Conservation (phyloP, 2,888 invertebrate genomes). For the Andrena fulva region DNA sequence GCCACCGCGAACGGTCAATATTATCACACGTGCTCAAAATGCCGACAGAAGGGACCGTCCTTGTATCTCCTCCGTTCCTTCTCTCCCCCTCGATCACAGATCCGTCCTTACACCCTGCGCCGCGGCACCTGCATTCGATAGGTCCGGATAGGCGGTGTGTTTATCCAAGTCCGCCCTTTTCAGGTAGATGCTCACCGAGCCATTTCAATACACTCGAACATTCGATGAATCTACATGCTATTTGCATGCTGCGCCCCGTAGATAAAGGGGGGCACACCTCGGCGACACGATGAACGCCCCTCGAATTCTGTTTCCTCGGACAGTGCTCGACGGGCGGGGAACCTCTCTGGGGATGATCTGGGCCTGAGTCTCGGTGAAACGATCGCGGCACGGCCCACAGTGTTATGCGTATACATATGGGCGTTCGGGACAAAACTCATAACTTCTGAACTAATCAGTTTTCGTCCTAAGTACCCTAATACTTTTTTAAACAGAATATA, state of each 20-base stretch:
- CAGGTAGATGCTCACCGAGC: slow-evolving; percentile 65
- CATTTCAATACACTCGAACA: slow-evolving; percentile 67
- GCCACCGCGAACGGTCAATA: slow-evolving; percentile 71
- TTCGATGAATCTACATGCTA: slow-evolving; percentile 72
- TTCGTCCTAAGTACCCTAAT: too few species aligned
- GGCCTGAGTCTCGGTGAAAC: too few species aligned
- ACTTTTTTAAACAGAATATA: too few species aligned
- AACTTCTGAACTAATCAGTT: too few species aligned
- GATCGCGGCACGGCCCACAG: too few species aligned
- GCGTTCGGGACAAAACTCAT: too few species aligned
- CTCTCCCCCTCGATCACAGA: slow-evolving; percentile 53
- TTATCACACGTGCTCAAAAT: slow-evolving; percentile 76
- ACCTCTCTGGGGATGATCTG: background rate
- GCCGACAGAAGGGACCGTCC: slow-evolving; percentile 68
- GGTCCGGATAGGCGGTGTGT: slow-evolving; percentile 44
- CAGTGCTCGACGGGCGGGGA: background rate
- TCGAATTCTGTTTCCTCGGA: slow-evolving; percentile 16
- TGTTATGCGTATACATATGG: too few species aligned
- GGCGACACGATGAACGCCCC: slow-evolving; percentile 29
- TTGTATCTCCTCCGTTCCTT: slow-evolving; percentile 25
- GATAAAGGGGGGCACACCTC: slow-evolving; percentile 49
- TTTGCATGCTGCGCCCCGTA: slow-evolving; percentile 63
- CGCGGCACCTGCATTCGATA: slow-evolving; percentile 67
- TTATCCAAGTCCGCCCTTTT: slow-evolving; percentile 74
- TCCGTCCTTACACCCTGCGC: slow-evolving; percentile 36